Conservation (phyloP, 2,888 invertebrate species). For the Megalurothrips usitatus region DNA sequence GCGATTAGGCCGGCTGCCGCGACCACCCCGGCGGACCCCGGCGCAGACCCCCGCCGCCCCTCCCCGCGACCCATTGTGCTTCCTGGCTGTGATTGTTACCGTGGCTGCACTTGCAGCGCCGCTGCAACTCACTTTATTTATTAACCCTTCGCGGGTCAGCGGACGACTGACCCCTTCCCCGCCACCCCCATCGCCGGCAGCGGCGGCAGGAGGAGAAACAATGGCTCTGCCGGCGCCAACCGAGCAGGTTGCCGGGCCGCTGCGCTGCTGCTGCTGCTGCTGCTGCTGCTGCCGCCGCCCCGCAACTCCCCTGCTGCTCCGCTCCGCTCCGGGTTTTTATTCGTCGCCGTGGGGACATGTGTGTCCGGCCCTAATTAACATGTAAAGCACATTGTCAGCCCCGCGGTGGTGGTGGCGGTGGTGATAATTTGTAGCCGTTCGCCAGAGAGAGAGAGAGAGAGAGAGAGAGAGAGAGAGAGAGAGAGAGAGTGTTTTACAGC, state of each 20-base stretch:
- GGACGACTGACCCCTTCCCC: background rate
- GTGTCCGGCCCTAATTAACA: conserved; percentile 13
- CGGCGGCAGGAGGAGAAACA: background rate
- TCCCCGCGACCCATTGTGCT: background rate
- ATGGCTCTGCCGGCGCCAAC: background rate
- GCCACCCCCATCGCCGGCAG: background rate
- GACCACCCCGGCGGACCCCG: background rate
- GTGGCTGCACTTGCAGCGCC: background rate
- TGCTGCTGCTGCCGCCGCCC: too few relatives aligned
- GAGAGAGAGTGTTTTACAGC: too few relatives aligned
- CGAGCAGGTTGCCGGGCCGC: background rate
- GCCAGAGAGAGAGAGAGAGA: too few relatives aligned
- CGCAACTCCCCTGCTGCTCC: too few relatives aligned
- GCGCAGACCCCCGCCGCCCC: background rate
- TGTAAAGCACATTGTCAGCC: conserved; percentile 22
- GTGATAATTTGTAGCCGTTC: conserved; percentile 16
- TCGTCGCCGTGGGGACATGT: background rate
- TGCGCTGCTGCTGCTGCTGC: too few relatives aligned
- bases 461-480: too few relatives aligned
- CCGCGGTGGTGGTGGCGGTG: background rate
- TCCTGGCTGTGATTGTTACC: background rate
- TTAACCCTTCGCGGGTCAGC: conserved; percentile 19
- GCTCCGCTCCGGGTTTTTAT: background rate
- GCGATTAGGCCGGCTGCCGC: too few relatives aligned
- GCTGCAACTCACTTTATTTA: conserved; percentile 12